Evolutionary conservation across 2,888 invertebrate genomes (phyloP), one percentile per base, ranked within the genome.

Genomic region (Carcina quercana): DNA sequence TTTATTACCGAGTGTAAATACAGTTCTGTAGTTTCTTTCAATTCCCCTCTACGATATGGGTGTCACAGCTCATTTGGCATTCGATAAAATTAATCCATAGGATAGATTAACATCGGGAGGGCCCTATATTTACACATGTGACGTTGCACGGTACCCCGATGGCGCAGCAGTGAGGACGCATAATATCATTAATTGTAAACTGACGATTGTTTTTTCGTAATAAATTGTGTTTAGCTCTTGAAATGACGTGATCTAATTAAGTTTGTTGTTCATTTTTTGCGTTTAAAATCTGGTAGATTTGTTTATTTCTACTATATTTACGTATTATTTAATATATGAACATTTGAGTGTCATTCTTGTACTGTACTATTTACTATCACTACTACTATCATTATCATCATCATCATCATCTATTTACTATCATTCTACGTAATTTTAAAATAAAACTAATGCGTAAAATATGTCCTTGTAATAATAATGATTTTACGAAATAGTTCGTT

Each of bases 41-140:
- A 58, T 66, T 61, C 60, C 66, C 64, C 66, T 58, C n/a, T n/a
- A n/a, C n/a, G n/a, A 39, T 53, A 58, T 59, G 56, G 58, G 56
- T 69, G 78, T 78, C 75, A 78, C 72, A 75, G 70, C 80, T 80
- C 79, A 79, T 83, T 83, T 78, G 71, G 65, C 70, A 79, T 79
- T 78, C 78, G 68, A 78, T 79, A 70, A 68, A 74, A 78, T 78
- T 75, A 80, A 78, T 79, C 78, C 70, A 53, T 53, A 57, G 61
- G 71, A 73, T 66, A 69, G 69, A 67, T 71, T 65, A 66, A 59
- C 55, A 51, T 55, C 52, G 53, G 46, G 57, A 61, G 66, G 65
- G 65, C 52, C 46, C 47, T 40, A 50, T 74, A 63, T 73, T 70
- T 73, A 70, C 75, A 70, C 75, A 74, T 70, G 70, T 68, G 62